Evolutionary conservation across 2,888 invertebrate species (phyloP).

Genomic region (Lathronympha strigana): DNA sequence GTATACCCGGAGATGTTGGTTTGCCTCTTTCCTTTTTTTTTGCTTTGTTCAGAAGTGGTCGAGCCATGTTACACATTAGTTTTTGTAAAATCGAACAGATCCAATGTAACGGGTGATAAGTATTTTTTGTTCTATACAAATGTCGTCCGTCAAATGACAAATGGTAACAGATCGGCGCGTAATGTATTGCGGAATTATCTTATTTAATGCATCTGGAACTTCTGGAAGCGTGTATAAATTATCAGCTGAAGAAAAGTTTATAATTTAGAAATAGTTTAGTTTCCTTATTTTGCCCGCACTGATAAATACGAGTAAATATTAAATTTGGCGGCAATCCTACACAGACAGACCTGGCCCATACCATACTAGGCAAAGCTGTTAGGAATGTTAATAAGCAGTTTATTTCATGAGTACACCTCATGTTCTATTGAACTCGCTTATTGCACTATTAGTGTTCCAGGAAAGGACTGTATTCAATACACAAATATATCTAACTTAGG

Average conservation of each 20-base stretch:
- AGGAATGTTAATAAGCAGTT: too few species aligned
- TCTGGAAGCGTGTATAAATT: neutral
- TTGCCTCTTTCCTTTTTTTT: conserved; percentile 58
- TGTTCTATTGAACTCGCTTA: too few species aligned
- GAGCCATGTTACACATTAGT: conserved; percentile 65
- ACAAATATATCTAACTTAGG: too few species aligned
- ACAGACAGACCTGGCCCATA: too few species aligned
- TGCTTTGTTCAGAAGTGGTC: conserved; percentile 50
- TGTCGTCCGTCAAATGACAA: conserved; percentile 56
- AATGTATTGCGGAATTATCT: conserved; percentile 42
- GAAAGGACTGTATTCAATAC: too few species aligned
- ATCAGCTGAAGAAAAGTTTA: neutral
- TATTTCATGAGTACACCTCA: too few species aligned
- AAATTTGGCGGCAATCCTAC: too few species aligned
- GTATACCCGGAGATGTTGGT: conserved; percentile 60
- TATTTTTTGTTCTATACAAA: conserved; percentile 57
- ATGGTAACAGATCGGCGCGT: conserved; percentile 44
- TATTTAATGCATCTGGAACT: conserved; percentile 21
- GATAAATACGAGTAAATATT: too few species aligned
- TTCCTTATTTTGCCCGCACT: too few species aligned
- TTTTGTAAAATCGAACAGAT: conserved; percentile 62
- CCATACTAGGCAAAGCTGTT: too few species aligned
- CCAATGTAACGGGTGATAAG: conserved; percentile 56
- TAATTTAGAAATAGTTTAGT: neutral
- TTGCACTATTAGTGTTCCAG: too few species aligned